These are phyloP conservation scores for Cheiracanthium punctorium DNA, from an alignment of 2,888 invertebrate genomes.

Conservation along the genomic window DNA sequence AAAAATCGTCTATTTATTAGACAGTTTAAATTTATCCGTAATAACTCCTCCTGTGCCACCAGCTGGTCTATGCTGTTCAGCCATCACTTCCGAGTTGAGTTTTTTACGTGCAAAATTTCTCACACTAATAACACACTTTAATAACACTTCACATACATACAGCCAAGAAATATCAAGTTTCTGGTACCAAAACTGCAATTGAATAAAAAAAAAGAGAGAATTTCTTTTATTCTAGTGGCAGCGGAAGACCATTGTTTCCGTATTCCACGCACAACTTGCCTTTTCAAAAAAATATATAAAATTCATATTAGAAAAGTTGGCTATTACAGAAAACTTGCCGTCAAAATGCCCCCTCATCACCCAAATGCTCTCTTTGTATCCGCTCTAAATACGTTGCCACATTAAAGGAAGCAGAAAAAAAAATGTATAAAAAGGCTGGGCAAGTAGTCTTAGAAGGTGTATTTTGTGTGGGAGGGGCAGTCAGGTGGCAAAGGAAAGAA, in stretches of 20 bases:
- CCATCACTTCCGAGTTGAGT: too few species aligned
- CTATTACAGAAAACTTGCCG: neutral
- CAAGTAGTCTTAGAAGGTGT: neutral
- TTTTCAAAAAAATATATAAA: neutral
- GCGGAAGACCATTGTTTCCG: neutral
- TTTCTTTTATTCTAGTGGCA: neutral
- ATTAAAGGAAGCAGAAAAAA: neutral
- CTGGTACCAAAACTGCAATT: too few species aligned
- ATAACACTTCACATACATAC: too few species aligned
- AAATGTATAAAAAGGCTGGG: neutral
- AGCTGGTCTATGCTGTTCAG: too few species aligned
- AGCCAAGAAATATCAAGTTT: too few species aligned
- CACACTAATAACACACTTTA: too few species aligned
- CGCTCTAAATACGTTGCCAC: neutral
- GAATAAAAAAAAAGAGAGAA: too few species aligned
- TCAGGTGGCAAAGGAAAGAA: conserved; percentile 37
- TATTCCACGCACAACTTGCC: neutral
- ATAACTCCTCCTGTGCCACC: too few species aligned
- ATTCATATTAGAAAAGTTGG: neutral
- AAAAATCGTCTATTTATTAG: too few species aligned
- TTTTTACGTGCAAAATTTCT: too few species aligned
- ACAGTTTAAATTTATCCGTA: too few species aligned
- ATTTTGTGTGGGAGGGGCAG: conserved; percentile 32
- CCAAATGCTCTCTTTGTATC: neutral
- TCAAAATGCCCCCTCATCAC: neutral